Conservation (phyloP, 37 sponge, comb jelly and placozoan species). For the Haliclona indistincta region DNA sequence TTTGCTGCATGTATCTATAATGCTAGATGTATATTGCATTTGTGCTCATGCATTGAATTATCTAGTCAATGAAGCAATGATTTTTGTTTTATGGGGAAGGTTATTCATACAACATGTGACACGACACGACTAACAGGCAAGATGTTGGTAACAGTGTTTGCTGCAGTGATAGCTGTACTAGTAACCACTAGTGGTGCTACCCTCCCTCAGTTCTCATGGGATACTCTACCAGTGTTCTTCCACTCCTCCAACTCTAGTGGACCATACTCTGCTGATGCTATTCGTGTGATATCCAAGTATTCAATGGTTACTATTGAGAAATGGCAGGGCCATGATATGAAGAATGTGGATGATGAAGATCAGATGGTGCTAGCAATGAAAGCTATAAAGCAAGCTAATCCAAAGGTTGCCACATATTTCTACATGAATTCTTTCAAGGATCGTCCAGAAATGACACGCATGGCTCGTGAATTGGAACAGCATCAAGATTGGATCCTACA, state of each 20-base stretch:
- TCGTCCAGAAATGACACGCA: conserved; percentile 32
- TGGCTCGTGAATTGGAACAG: conserved; percentile 20
- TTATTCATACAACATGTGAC: too few relatives aligned
- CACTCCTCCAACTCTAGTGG: conserved; percentile 52
- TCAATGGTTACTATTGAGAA: conserved; percentile 61
- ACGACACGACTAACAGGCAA: too few relatives aligned
- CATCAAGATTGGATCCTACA: conserved; percentile 6
- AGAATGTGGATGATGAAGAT: conserved; percentile 35
- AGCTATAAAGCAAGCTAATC: conserved; percentile 18
- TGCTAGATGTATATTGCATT: too few relatives aligned
- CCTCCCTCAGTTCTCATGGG: conserved; percentile 56
- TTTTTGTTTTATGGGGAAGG: too few relatives aligned
- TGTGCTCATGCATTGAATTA: too few relatives aligned
- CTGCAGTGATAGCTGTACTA: too few relatives aligned
- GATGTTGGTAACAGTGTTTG: too few relatives aligned
- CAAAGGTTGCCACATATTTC: conserved; percentile 21
- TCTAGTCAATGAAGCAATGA: too few relatives aligned
- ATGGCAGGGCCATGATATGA: conserved; percentile 23
- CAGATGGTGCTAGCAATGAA: conserved; percentile 8
- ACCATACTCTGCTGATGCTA: conserved; percentile 16
- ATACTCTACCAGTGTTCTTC: conserved; percentile 54
- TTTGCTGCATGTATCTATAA: too few relatives aligned
- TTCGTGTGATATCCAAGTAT: too few relatives aligned
- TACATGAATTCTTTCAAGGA: conserved; percentile 38
- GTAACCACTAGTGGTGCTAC: too few relatives aligned